A percentile compares a stretch with the other conserved stretches of the same genome.
phyloP scores from a whole-genome alignment of 2,888 invertebrate species.

The Machimus atricapillus region DNA sequence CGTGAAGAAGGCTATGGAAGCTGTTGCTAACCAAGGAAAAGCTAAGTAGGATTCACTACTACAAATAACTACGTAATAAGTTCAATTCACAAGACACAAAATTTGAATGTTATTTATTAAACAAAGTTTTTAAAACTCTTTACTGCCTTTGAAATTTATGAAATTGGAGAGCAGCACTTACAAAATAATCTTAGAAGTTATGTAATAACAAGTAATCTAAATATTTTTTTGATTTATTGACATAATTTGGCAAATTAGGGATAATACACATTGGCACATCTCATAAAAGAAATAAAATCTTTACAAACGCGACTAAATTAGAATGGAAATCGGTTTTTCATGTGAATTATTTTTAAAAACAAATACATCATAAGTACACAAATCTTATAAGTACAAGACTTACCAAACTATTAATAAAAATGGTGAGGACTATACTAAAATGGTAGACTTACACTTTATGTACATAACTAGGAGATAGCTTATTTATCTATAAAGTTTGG shows the following conservation, averaged over 20 bases:
- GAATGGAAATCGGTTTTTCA: not conserved
- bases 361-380: not conserved
- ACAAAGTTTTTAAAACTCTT: not conserved
- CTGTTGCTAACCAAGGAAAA: constrained; percentile 82
- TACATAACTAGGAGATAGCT: not conserved
- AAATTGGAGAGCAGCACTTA: not conserved
- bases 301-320: not conserved
- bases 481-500: not conserved
- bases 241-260: not conserved
- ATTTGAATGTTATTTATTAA: not conserved
- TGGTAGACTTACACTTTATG: not conserved
- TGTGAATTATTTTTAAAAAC: not conserved
- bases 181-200: not conserved
- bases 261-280: not conserved
- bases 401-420: not conserved
- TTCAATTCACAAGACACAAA: not conserved
- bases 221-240: not conserved
- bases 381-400: not conserved
- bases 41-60: constrained; percentile 67
- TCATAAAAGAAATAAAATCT: not conserved
- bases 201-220: not conserved
- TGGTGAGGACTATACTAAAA: not conserved
- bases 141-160: not conserved
- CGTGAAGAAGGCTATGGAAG: constrained; percentile 79
- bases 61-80: not conserved